Base-by-base conservation (phyloP, 2,113 vertebrate species). In the Benitochromis conjunctus region DNA sequence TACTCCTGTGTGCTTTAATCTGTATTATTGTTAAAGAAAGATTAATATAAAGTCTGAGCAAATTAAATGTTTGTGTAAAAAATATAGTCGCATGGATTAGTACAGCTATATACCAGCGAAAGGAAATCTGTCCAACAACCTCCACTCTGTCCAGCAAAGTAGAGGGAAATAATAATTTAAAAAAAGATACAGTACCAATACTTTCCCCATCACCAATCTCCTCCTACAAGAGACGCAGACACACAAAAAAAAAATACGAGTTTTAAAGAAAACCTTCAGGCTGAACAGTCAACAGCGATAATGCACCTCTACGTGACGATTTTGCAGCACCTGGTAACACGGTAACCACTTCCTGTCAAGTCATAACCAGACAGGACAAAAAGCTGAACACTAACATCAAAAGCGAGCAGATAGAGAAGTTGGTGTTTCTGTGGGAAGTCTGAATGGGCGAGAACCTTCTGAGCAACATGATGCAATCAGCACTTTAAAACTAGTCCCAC, bases 131-230 rank as follows among this genome's bases (percentile, higher is more conserved):
- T 58, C 53, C 46, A 24, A 51, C 26, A 83, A 53, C 16, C 79
- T 87, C 92, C 88, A 92, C 92, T 95, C 85, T 91, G 92, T 88
- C 94, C 93, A 89, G 92, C 92, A 94, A 92, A 92, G 86, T 77
- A 88, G 91, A 89, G 66, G 16, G 54, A 11, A 24, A 57, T 34
- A 46, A 53, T 29, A 57, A 69, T n/a, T 43, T 78, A 62, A 41
- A 12, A 56, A 69, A 43, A 69, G 3, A 66, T 12, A 64, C 51
- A 79, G 56, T 57, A 81, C 10, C 6, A n/a, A 76, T 5, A 79
- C 10, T 51, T 74, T 66, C 82, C 86, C 87, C 79, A 76, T 87
- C 80, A 91, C 62, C 85, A 46, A 36, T 36, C 13, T 31, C 29
- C 29, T 74, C 53, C 51, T 53, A 34, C 43, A 60, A 84, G 80